phyloP scores from a whole-genome alignment of 2,797 vertebrate species.

The Syncerus caffer region DNA sequence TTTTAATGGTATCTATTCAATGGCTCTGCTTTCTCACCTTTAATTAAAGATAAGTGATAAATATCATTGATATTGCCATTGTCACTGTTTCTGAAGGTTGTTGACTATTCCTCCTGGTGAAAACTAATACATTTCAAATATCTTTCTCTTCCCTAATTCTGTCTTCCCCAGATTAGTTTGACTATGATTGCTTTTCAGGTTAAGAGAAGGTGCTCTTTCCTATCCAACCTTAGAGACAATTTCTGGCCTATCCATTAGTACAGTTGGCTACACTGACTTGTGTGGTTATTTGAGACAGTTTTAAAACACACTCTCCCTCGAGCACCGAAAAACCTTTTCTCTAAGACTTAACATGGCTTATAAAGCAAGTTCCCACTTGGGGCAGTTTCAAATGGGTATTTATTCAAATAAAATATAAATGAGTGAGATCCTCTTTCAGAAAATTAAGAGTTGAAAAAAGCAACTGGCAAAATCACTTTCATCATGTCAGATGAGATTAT shows the following conservation, averaged over 20 bases:
- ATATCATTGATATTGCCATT: not conserved
- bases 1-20: not conserved
- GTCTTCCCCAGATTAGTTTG: not conserved
- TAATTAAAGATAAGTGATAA: not conserved
- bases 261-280: not conserved
- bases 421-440: not conserved
- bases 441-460: constrained; percentile 2
- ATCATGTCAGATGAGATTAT: not conserved
- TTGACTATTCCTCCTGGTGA: not conserved
- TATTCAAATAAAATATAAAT: constrained; percentile 43
- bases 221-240: not conserved
- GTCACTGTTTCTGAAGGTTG: not conserved
- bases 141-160: not conserved
- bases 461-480: not conserved
- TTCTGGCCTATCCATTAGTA: not conserved
- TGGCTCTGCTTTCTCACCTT: not conserved
- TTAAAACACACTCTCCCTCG: not conserved
- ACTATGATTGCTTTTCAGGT: not conserved
- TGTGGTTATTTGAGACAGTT: not conserved
- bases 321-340: not conserved
- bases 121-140: not conserved
- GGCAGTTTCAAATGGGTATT: not conserved
- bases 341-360: not conserved
- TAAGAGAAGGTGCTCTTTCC: not conserved
- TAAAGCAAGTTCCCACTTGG: not conserved